A percentile compares a stretch with the other conserved stretches of the same genome.
Evolutionary conservation across 1,140 invertebrate species (phyloP).

Genomic region (Oscheius sp.): DNA sequence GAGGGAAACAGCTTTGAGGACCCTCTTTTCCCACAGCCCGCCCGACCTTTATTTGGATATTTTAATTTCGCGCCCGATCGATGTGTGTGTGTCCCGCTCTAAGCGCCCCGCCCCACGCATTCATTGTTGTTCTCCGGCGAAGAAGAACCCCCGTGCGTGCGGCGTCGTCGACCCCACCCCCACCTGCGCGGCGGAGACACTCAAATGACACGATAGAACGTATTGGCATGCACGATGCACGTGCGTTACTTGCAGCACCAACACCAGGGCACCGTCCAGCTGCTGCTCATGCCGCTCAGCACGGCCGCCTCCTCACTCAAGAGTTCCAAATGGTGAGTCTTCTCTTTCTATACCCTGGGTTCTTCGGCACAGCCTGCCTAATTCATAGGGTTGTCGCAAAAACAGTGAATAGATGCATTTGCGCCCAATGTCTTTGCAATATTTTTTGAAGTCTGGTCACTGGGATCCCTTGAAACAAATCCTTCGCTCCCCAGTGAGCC

Average conservation of each 20-base stretch:
- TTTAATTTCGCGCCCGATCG: constrained; percentile 11
- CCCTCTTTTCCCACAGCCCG: not conserved
- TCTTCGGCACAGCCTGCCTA: no score
- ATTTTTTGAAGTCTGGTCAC: no score
- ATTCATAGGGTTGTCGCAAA: no score
- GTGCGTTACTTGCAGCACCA: constrained; percentile 60
- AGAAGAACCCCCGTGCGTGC: not conserved
- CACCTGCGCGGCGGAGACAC: not conserved
- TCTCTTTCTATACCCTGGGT: no score
- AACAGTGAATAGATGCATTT: no score
- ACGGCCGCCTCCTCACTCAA: constrained; percentile 45
- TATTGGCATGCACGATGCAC: constrained; percentile 46
- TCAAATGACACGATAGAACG: not conserved
- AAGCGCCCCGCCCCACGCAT: constrained; percentile 11
- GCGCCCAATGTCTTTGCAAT: no score
- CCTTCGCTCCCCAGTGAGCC: no score
- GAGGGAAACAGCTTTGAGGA: constrained; percentile 5
- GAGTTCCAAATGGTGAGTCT: constrained; percentile 49
- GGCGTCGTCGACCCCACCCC: not conserved
- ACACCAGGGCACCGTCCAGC: constrained; percentile 57
- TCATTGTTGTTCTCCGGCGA: constrained; percentile 11
- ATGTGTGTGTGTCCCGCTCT: constrained; percentile 8
- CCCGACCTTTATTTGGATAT: constrained; percentile 12
- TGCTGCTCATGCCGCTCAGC: constrained; percentile 59
- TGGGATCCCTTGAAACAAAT: no score